Base-by-base conservation (phyloP, 2,797 vertebrate species). In the Psittacula derbiana region DNA sequence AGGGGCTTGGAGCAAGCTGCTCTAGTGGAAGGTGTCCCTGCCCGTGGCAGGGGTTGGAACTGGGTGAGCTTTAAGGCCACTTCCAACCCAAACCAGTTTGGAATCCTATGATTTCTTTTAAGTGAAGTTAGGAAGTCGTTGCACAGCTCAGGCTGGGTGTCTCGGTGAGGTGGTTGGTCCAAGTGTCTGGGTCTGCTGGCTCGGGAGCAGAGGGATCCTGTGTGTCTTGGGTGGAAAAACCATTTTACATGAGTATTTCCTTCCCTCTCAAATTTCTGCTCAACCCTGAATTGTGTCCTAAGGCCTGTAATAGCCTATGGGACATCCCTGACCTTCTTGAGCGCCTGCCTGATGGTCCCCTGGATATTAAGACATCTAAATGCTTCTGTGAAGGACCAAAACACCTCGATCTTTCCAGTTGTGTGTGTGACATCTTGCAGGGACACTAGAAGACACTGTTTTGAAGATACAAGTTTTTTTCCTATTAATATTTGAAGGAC, bases 31-130 rank as follows among this genome's bases (percentile, higher is more conserved):
- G 53, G 31, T 2, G 53, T 57, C n/a, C 53, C 21, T 33, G 53
- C n/a, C n/a, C 1, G 0, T 57, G 20, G 53, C 53, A 55, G 31
- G 19, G 12, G 8, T n/a, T 14, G 53, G 31, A n/a, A 0, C 31
- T 10, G 53, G 31, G 23, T 0, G 55, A 4, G 9, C n/a, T 24
- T 57, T 33, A 11, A 57, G 55, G 14, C 33, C 55, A 9, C 21
- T 24, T 57, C 53, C 21, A 57, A n/a, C 21, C 20, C 55, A 24
- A 33, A 57, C 21, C n/a, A 24, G 14, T 7, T n/a, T 57, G 55
- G 21, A 10, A 57, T 24, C 16, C n/a, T 33, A 10, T 33, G n/a
- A 57, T 58, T 89, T 80, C 86, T 43, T 65, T 50, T 64, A 36
- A 13, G 4, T 41, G 8, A 84, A 89, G 25, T 60, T 70, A 28